These are phyloP conservation scores for Chaenocephalus aceratus DNA, from an alignment of 2,113 vertebrate species.

Conservation along the genomic window DNA sequence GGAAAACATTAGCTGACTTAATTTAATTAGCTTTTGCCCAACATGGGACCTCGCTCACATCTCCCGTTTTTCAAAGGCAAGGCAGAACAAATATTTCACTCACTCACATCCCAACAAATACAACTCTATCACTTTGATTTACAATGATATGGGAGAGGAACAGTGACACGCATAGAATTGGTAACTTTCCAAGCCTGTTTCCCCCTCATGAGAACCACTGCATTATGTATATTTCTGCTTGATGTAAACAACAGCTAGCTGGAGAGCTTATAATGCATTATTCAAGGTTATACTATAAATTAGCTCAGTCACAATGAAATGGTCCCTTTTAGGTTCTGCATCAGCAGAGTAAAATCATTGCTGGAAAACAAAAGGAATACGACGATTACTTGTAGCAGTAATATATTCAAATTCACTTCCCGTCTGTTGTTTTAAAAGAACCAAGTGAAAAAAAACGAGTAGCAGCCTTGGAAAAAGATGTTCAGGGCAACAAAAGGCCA, in stretches of 20 bases:
- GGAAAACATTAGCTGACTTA: slow-evolving; percentile 45
- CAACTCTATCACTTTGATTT: slow-evolving; percentile 54
- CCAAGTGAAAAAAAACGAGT: slow-evolving; percentile 13
- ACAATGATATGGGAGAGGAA: slow-evolving; percentile 38
- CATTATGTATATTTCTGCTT: slow-evolving; percentile 72
- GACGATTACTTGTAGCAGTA: slow-evolving; percentile 12
- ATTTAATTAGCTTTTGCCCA: slow-evolving; percentile 49
- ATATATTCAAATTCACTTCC: slow-evolving; percentile 42
- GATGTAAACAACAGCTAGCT: slow-evolving; percentile 68
- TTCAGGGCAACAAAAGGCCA: slow-evolving; percentile 36
- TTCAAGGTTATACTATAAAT: slow-evolving; percentile 63
- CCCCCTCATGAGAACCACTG: slow-evolving; percentile 39
- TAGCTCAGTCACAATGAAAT: slow-evolving; percentile 61
- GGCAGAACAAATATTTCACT: slow-evolving; percentile 57
- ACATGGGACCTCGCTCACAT: slow-evolving; percentile 55
- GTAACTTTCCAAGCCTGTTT: slow-evolving; percentile 38
- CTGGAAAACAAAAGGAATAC: slow-evolving; percentile 37
- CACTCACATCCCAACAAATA: slow-evolving; percentile 59
- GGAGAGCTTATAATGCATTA: slow-evolving; percentile 69
- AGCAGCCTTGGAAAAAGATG: slow-evolving; percentile 48
- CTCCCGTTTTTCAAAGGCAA: slow-evolving; percentile 26
- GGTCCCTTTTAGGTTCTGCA: slow-evolving; percentile 52
- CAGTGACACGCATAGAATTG: slow-evolving; percentile 47
- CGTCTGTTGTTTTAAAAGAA: slow-evolving; percentile 40
- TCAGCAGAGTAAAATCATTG: slow-evolving; percentile 29